Evolutionary conservation across 2,888 invertebrate genomes (phyloP), one percentile per base, ranked within the genome.

Genomic region (Dryomyza anilis): DNA sequence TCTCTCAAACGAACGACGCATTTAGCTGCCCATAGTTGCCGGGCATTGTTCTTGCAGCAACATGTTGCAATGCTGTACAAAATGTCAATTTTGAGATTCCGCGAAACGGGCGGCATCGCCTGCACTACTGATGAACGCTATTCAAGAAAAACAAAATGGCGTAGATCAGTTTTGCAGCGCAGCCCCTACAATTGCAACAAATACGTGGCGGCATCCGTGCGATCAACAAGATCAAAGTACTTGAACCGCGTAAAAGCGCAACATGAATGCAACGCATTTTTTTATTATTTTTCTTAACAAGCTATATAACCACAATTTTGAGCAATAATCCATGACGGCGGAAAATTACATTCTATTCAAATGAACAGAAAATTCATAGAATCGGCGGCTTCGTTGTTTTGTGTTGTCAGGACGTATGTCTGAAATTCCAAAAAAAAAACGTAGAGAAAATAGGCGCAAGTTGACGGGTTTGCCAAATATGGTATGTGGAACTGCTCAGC

Each of bases 61-160:
- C 39, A 53, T 53, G 61, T 43, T 61, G 61, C 61, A 59, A 58
- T 57, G 65, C 60, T 70, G 69, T 68, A 71, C 72, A 70, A 75
- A 78, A 76, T 78, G 79, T 80, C 79, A 79, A 79, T 78, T 78
- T 77, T 77, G 74, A 77, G 79, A 79, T 79, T 79, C 80, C 80
- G 70, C 80, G 79, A 79, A 78, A 73, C 68, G 68, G 72, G 61
- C 25, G 61, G 61, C 61, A n/a, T n/a, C n/a, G n/a, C n/a, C n/a
- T n/a, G n/a, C n/a, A n/a, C n/a, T n/a, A n/a, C n/a, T n/a, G n/a
- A n/a, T n/a, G n/a, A n/a, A n/a, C n/a, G n/a, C n/a, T n/a, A n/a
- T n/a, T n/a, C n/a, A n/a, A n/a, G n/a, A n/a, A n/a, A n/a, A 14
- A 55, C 52, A 57, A 57, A 56, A 63, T 63, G 63, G 63, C 57